A percentile compares a stretch with the other conserved stretches of the same genome.
Conservation (phyloP, 2,888 invertebrate genomes). For the Agonopterix subpropinquella region DNA sequence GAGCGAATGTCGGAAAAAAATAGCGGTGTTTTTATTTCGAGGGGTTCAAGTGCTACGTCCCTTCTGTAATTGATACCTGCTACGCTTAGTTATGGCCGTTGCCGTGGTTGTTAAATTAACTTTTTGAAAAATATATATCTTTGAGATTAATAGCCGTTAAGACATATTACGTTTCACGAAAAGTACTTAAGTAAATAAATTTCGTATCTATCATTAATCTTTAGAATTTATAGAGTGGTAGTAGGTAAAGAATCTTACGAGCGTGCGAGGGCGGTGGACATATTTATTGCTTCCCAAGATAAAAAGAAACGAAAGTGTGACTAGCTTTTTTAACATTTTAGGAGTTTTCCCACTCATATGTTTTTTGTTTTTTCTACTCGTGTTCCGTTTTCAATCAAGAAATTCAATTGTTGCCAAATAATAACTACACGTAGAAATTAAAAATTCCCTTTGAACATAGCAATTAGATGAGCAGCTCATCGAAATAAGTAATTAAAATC, state of each 20-base stretch:
- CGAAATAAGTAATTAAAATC: too few species aligned
- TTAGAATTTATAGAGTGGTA: constrained; percentile 58
- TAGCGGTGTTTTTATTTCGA: constrained; percentile 4
- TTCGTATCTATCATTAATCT: constrained; percentile 66
- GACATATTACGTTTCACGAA: constrained; percentile 51
- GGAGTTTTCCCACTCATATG: constrained; percentile 9
- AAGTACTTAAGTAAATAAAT: constrained; percentile 64
- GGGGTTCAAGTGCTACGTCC: constrained; percentile 7
- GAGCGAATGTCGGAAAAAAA: constrained; percentile 15
- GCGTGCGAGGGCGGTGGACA: constrained; percentile 53
- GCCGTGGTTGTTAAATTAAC: constrained; percentile 19
- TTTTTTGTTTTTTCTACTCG: too few species aligned
- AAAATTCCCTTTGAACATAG: too few species aligned
- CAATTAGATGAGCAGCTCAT: too few species aligned
- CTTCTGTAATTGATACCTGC: neutral
- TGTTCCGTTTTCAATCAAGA: too few species aligned
- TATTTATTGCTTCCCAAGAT: constrained; percentile 59
- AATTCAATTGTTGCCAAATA: too few species aligned
- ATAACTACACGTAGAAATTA: too few species aligned
- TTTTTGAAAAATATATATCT: constrained; percentile 26
- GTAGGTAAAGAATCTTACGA: constrained; percentile 43
- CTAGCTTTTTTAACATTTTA: constrained; percentile 44
- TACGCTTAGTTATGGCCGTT: too few species aligned
- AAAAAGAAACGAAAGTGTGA: constrained; percentile 50
- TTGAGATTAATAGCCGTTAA: too few species aligned